Conservation (phyloP, 92 coral and sea anemone species). For the Siderastrea siderea region DNA sequence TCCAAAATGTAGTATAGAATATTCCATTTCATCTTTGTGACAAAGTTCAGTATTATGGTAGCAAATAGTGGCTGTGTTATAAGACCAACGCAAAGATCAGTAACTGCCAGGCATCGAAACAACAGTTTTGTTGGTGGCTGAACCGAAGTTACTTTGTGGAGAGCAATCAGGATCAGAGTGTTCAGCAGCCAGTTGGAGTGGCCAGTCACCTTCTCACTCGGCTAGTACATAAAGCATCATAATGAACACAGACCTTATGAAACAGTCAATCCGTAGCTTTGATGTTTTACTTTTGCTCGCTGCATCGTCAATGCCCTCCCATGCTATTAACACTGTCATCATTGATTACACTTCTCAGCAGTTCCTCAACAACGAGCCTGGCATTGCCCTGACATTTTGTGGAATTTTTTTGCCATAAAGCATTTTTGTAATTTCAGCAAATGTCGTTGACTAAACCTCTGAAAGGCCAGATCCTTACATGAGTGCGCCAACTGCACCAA, state of each 20-base stretch:
- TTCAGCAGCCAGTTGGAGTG: constrained; percentile 68
- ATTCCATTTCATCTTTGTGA: no score
- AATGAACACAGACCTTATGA: constrained; percentile 62
- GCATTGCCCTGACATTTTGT: constrained; percentile 67
- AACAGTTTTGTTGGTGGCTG: no score
- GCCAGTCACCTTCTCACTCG: constrained; percentile 79
- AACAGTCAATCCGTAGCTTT: constrained; percentile 67
- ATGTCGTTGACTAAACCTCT: constrained; percentile 47
- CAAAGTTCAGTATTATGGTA: no score
- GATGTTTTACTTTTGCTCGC: constrained; percentile 61
- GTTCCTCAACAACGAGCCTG: constrained; percentile 62
- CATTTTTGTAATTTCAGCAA: constrained; percentile 73
- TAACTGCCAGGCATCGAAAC: no score
- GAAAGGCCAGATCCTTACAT: constrained; percentile 76
- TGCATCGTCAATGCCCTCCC: constrained; percentile 65
- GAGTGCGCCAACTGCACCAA: constrained; percentile 72
- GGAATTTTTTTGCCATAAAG: constrained; percentile 66
- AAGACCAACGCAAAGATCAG: no score
- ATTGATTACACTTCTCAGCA: constrained; percentile 52
- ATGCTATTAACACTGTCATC: constrained; percentile 36
- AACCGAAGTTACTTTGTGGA: no score
- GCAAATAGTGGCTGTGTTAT: no score
- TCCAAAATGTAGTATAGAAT: no score
- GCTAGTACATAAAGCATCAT: constrained; percentile 65
- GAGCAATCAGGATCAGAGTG: no score